Base-by-base conservation (phyloP, 1,140 invertebrate species). In the Goniozus legneri region DNA sequence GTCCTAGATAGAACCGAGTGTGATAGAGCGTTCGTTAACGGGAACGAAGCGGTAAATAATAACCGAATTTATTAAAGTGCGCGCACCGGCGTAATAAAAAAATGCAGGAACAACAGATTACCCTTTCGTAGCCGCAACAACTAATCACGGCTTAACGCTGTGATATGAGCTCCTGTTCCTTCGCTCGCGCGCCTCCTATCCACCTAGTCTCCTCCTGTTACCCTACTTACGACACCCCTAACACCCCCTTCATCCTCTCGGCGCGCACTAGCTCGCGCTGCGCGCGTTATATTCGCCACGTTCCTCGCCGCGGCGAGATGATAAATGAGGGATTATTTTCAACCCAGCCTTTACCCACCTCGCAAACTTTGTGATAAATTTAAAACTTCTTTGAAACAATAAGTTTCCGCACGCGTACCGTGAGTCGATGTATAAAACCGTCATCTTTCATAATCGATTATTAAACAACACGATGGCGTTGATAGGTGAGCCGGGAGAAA, bases 391-490 rank as follows among this genome's bases (percentile, higher is more conserved):
- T 58, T 50, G 51, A 57, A 67, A 67, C 60, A 71, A 68, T 65
- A 67, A 67, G 63, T 60, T 55, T 24, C 21, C 22, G 38, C 27
- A 32, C n/a, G 34, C 30, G 44, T 42, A 18, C 35, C 41, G 33
- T 38, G 54, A 58, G 50, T 60, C 59, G 56, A 62, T 62, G 66
- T 54, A 44, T 39, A 52, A 60, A 66, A 59, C 58, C 54, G 54
- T 62, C 56, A 59, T 61, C 56, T 52, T 61, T 69, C 64, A 62
- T 66, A 69, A 71, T 73, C 66, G 70, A 71, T 70, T 71, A 73
- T 70, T 71, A 71, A 70, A 56, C 56, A 62, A 66, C 47, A 52
- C 51, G 47, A 48, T 47, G 47, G 44, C 54, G 54, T 36, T 60
- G 57, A 66, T 59, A 64, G 57, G 51, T 52, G 56, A 35, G 19